Percentiles rank a stretch among this genome's conserved stretches.
These are phyloP conservation scores for Hassar affinis DNA, from an alignment of 2,113 vertebrate genomes.

Conservation along the genomic window DNA sequence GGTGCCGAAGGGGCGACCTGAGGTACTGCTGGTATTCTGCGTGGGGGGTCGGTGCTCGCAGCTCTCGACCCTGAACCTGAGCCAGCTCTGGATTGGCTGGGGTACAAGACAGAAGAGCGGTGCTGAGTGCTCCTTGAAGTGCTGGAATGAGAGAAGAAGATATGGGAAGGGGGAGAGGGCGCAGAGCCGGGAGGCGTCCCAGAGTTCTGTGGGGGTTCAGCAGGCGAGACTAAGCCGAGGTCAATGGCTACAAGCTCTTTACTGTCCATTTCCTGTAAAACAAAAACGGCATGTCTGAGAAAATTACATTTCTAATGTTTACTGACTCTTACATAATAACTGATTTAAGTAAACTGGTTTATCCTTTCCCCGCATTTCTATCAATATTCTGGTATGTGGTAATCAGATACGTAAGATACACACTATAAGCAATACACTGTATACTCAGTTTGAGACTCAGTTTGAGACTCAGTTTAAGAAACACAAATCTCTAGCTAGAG, in stretches of 20 bases:
- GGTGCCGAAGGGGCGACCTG: constrained; percentile 24
- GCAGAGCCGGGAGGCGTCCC: constrained; percentile 52
- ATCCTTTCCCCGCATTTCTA: neutral
- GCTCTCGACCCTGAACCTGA: constrained; percentile 24
- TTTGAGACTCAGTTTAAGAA: neutral
- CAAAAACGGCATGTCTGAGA: neutral
- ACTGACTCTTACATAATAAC: no score
- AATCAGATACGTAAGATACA: neutral
- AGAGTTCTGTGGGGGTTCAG: constrained; percentile 52
- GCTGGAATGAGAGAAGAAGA: constrained; percentile 49
- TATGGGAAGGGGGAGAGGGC: constrained; percentile 58
- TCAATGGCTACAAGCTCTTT: constrained; percentile 67
- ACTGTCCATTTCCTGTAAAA: constrained; percentile 60
- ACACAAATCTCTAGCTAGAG: neutral
- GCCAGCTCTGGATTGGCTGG: constrained; percentile 15
- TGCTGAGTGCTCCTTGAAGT: constrained; percentile 47
- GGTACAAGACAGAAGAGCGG: constrained; percentile 39
- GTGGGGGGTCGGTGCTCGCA: constrained; percentile 25
- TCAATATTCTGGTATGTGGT: neutral
- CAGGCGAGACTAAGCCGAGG: constrained; percentile 58
- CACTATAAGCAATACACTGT: neutral
- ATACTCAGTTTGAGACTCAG: no score
- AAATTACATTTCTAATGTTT: neutral
- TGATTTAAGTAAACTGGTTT: neutral
- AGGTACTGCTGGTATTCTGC: constrained; percentile 30